A percentile compares a stretch with the other conserved stretches of the same genome.
These are phyloP conservation scores for Lomographa bimaculata DNA, from an alignment of 2,888 invertebrate species.

Conservation along the genomic window DNA sequence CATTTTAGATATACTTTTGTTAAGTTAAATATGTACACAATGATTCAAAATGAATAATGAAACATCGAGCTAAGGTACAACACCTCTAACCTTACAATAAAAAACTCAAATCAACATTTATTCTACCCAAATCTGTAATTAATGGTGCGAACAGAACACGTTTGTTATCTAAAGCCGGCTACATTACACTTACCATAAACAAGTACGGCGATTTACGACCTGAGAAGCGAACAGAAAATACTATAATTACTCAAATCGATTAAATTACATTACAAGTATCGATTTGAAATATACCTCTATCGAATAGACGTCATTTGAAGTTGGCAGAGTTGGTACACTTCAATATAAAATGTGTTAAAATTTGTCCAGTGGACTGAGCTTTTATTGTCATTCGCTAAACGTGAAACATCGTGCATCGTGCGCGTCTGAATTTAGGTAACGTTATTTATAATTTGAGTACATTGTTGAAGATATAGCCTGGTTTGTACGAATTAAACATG, in stretches of 20 bases:
- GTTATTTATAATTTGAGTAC: no score
- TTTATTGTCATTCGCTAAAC: no score
- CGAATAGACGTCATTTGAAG: conserved; percentile 16
- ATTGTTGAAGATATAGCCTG: no score
- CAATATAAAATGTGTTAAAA: no score
- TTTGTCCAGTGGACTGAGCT: no score
- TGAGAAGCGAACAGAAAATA: conserved; percentile 24
- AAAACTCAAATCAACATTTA: conserved; percentile 25
- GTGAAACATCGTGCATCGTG: no score
- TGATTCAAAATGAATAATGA: no score
- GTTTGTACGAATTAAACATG: no score
- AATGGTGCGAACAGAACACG: conserved; percentile 26
- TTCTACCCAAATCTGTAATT: conserved; percentile 23
- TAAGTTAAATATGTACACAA: no score
- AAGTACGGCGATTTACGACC: conserved; percentile 26
- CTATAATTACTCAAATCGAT: conserved; percentile 27
- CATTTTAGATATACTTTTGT: no score
- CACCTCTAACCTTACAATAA: conserved; percentile 17
- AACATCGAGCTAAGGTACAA: conserved; percentile 6
- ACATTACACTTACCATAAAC: conserved; percentile 25
- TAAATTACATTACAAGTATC: conserved; percentile 24
- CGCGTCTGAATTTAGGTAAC: no score
- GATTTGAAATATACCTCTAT: conserved; percentile 22
- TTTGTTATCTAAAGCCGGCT: conserved; percentile 17
- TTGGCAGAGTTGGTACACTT: no score